Percentiles rank a stretch among this genome's conserved stretches.
Evolutionary conservation across 1,140 invertebrate species (phyloP).

Genomic region (Drosophila busckii): DNA sequence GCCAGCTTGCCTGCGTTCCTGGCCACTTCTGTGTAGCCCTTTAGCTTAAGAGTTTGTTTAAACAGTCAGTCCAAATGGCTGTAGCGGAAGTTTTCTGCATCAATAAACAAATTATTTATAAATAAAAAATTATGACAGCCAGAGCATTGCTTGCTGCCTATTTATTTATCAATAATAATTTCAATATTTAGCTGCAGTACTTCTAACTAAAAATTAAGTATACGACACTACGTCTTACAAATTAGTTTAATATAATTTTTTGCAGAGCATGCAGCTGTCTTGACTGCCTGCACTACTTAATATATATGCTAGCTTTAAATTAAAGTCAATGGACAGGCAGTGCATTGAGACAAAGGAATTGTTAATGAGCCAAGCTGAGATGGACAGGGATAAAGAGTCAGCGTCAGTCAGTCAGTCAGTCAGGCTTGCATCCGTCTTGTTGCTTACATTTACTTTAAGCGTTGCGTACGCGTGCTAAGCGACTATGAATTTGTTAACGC

Average conservation of each 20-base stretch:
- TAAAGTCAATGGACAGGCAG: constrained; percentile 49
- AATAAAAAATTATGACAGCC: no score
- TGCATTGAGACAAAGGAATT: constrained; percentile 56
- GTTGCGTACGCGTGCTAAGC: constrained; percentile 48
- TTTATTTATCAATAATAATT: no score
- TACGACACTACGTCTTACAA: no score
- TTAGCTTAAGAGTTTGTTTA: no score
- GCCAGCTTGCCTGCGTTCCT: not conserved
- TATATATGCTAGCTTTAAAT: constrained; percentile 48
- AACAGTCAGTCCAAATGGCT: no score
- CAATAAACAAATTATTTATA: no score
- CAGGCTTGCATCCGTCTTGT: constrained; percentile 52
- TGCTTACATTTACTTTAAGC: constrained; percentile 70
- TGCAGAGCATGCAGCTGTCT: not conserved
- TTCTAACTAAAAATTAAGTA: no score
- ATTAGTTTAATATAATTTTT: no score
- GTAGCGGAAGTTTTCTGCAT: no score
- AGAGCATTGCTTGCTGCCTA: no score
- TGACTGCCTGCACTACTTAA: constrained; percentile 4
- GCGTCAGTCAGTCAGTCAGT: constrained; percentile 20
- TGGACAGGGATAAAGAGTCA: constrained; percentile 50
- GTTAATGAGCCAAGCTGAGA: constrained; percentile 39
- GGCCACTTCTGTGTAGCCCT: not conserved
- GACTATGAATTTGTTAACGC: constrained; percentile 58
- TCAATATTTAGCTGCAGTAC: no score